Conservation (phyloP, 2,888 invertebrate species). For the Blastobasis adustella region DNA sequence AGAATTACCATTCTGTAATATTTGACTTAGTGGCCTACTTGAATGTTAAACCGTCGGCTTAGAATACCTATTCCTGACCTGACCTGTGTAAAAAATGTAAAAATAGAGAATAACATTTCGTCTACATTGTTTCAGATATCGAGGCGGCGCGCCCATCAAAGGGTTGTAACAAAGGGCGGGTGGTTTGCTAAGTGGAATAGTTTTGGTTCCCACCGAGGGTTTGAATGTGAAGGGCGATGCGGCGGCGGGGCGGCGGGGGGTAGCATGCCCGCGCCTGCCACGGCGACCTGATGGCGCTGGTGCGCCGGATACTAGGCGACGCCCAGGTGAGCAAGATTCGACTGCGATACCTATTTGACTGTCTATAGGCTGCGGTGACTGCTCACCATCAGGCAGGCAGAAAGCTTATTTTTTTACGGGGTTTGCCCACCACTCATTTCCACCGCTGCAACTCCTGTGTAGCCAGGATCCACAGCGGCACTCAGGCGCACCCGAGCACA, state of each 20-base stretch:
- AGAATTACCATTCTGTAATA: no score
- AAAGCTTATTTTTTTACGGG: no score
- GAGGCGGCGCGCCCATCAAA: slow-evolving; percentile 21
- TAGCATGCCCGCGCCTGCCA: slow-evolving; percentile 74
- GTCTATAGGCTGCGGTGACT: background rate
- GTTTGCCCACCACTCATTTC: no score
- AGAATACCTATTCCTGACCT: no score
- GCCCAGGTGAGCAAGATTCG: slow-evolving; percentile 78
- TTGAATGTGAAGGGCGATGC: slow-evolving; percentile 38
- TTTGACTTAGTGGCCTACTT: no score
- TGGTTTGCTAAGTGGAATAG: slow-evolving; percentile 40
- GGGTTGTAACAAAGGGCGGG: slow-evolving; percentile 25
- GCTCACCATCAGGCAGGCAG: background rate
- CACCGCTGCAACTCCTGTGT: no score
- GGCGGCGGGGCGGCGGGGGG: slow-evolving; percentile 51
- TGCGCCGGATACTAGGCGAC: slow-evolving; percentile 89
- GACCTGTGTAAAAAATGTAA: no score
- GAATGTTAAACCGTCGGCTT: no score
- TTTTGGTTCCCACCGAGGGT: slow-evolving; percentile 39
- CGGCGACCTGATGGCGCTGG: slow-evolving; percentile 88
- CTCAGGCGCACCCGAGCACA: no score
- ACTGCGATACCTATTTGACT: background rate
- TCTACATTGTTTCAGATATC: slow-evolving; percentile 43
- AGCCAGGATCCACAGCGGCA: no score
- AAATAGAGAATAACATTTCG: no score